Percentiles rank a stretch among this genome's conserved stretches.
Evolutionary conservation across 2,113 vertebrate species (phyloP).

Genomic region (Seriola aureovittata): DNA sequence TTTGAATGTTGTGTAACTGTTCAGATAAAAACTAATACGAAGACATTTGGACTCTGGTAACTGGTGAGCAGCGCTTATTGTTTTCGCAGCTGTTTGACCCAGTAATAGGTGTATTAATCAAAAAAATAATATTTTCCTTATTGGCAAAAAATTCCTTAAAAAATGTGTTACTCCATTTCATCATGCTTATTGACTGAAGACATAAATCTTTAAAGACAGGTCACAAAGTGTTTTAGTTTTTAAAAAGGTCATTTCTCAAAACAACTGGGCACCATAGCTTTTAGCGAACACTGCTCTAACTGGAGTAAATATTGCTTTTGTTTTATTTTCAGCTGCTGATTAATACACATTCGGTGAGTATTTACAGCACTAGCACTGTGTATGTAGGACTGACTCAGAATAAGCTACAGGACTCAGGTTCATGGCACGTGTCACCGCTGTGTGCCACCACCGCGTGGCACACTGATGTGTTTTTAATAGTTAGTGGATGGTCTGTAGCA

Average conservation of each 20-base stretch:
- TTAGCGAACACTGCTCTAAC: background rate
- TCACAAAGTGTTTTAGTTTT: background rate
- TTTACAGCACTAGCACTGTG: background rate
- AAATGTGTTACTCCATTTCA: no score
- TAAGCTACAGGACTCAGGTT: background rate
- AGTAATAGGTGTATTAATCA: background rate
- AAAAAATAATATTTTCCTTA: no score
- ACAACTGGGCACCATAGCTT: background rate
- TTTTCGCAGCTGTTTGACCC: no score
- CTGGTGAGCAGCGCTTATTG: background rate
- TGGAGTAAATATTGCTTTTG: background rate
- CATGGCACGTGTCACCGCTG: no score
- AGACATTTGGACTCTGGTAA: background rate
- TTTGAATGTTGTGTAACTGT: no score
- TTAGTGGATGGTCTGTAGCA: background rate
- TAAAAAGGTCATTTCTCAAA: background rate
- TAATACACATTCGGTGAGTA: background rate
- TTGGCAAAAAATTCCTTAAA: no score
- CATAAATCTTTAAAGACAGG: background rate
- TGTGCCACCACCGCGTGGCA: no score
- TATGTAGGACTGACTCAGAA: background rate
- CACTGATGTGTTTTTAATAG: no score
- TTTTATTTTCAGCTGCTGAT: background rate
- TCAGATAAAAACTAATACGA: no score
- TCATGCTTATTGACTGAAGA: background rate